phyloP scores from a whole-genome alignment of 2,888 invertebrate genomes.

The Metellina segmentata region DNA sequence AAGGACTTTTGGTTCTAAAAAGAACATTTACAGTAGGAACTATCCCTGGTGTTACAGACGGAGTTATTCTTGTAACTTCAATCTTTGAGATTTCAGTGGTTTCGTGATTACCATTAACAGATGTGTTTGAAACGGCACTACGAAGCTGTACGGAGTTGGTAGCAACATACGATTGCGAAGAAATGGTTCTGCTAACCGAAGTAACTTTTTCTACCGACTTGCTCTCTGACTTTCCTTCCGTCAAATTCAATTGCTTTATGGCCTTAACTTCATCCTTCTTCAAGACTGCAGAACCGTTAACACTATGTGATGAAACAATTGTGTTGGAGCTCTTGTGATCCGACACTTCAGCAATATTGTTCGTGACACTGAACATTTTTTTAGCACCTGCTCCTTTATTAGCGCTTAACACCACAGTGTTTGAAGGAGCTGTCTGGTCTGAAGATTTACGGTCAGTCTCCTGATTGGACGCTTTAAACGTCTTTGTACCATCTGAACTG shows the following conservation, averaged over 20 bases:
- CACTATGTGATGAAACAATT: neutral
- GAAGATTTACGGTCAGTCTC: constrained; percentile 72
- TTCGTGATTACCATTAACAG: constrained; percentile 41
- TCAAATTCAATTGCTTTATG: neutral
- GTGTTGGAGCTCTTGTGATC: constrained; percentile 7
- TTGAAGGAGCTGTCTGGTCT: constrained; percentile 48
- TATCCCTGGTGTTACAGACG: constrained; percentile 34
- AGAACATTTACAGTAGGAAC: constrained; percentile 68
- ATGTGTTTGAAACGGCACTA: constrained; percentile 8
- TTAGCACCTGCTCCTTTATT: constrained; percentile 49
- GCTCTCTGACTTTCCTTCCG: constrained; percentile 20
- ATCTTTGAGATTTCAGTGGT: constrained; percentile 29
- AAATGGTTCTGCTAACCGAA: neutral
- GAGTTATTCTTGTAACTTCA: constrained; percentile 62
- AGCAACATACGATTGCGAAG: constrained; percentile 31
- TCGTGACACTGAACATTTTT: constrained; percentile 6
- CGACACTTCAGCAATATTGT: constrained; percentile 4
- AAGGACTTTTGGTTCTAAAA: constrained; percentile 67
- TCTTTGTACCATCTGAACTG: constrained; percentile 61
- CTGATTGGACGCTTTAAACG: constrained; percentile 54
- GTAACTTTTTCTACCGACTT: constrained; percentile 8
- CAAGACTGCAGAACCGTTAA: neutral
- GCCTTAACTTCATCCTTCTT: neutral
- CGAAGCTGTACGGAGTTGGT: neutral
- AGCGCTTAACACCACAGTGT: constrained; percentile 20